phyloP scores from a whole-genome alignment of 2,888 invertebrate species.

The Osedax fenrisi region DNA sequence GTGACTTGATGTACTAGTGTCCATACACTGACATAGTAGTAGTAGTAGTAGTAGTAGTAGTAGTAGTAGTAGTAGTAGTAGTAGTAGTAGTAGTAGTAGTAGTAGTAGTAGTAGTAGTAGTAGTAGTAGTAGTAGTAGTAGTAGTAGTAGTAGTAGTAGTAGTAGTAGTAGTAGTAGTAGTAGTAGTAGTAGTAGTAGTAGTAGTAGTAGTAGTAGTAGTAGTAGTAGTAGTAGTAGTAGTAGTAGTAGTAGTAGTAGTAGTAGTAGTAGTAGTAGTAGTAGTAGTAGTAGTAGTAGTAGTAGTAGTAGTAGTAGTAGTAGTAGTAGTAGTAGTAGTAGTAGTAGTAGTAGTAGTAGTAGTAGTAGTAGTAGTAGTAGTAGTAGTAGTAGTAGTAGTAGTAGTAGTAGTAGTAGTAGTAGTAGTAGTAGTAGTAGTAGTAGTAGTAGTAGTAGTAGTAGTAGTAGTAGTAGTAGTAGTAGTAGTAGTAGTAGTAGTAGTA shows the following conservation, averaged over 20 bases:
- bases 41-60: constrained; percentile 25
- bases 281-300: background rate
- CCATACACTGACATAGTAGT: background rate
- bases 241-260: constrained; percentile 21
- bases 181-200: constrained; percentile 25
- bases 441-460: background rate
- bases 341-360: constrained; percentile 1
- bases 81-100: constrained; percentile 21
- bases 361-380: constrained; percentile 1
- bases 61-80: background rate
- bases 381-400: constrained; percentile 3
- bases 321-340: constrained; percentile 4
- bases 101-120: constrained; percentile 21
- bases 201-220: constrained; percentile 28
- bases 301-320: background rate
- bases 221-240: constrained; percentile 23
- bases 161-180: constrained; percentile 22
- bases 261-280: constrained; percentile 21
- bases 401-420: constrained; percentile 2
- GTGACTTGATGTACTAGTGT: too few species aligned
- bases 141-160: constrained; percentile 19
- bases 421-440: background rate
- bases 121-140: constrained; percentile 22
- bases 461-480: constrained; percentile 5
- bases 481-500: background rate